Base-by-base conservation (phyloP, 2,113 vertebrate species). In the Tamias sibiricus region DNA sequence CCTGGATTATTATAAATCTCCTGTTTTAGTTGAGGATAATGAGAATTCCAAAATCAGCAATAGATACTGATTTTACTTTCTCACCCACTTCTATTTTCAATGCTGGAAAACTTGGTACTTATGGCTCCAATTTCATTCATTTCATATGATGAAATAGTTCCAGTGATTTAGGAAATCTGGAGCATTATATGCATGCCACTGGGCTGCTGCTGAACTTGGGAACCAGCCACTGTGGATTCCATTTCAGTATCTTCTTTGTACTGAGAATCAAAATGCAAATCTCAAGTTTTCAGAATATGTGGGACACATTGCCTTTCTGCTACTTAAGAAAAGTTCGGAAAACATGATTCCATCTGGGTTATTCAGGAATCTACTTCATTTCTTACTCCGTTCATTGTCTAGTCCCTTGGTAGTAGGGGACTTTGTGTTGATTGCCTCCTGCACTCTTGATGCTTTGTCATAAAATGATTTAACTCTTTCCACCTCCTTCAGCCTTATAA, bases 31-130 rank as follows among this genome's bases (percentile, higher is more conserved):
- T 62, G 47, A 94, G 24, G 72, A 30, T n/a, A 68, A 69, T 30
- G 13, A 40, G 52, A 83, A 40, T 93, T 84, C 22, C 3, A 47
- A 74, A 86, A 54, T 28, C 26, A 30, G 19, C 62, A 9, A 14
- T 17, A 68, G 86, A 57, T 81, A 75, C 54, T 52, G 64, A 57
- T 79, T 94, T 57, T 92, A 35, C 88, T 95, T 79, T 96, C 49
- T 87, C 66, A 76, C 13, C 13, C 37, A 44, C 71, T 71, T 92
- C 44, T 84, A 1, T 75, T 74, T 97, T 90, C 76, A 85, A 35
- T 81, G 24, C 30, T 89, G 30, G 66, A 62, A 77, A 49, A n/a
- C 57, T 47, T n/a, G 20, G 76, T 75, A 82, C 62, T 52, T 87
- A 52, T 47, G 75, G 4, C 37, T 66, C 42, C 30, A 8, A 59